Evolutionary conservation across 2,888 invertebrate genomes (phyloP), one percentile per base, ranked within the genome.

Genomic region (Oligia strigilis): DNA sequence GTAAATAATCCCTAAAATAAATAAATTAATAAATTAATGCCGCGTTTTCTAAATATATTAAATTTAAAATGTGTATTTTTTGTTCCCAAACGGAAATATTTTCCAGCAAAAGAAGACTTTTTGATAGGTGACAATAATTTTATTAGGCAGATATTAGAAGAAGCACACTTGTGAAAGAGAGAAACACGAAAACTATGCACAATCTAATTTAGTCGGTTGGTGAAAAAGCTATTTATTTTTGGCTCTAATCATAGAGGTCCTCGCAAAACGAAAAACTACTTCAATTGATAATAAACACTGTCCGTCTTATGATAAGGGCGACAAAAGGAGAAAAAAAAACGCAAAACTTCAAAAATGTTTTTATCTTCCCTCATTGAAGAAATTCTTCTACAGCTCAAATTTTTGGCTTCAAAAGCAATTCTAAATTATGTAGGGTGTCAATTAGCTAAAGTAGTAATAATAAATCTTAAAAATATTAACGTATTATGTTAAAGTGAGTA

Each of bases 361-460:
- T 96, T 96, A 96, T 96, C 96, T 96, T 96, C 96, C 95, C 95
- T 97, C 92, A 91, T 97, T 90, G 95, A 96, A 92, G 97, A 97
- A 96, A 95, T 97, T 92, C 78, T 97, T 75, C 80, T 93, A 88
- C 96, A 97, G 89, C 85, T 96, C 77, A 97, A 96, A 93, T 95
- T 97, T 95, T 95, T 96, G 92, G 95, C 94, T 76, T 96, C 95
- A 84, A 97, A 97, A 94, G 95, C 95, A 74, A 88, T 97, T 87
- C 84, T 97, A 96, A 97, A 97, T 96, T 97, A 97, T 96, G 95
- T 97, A 93, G 97, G 97, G 95, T 96, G 96, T 94, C 95, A 96
- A 87, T 93, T 97, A 91, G 97, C 97, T 78, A 95, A 93, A 93
- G 80, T 95, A 84, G 93, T 96, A 84, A 91, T 97, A 86, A 85